Conservation (phyloP, 2,113 vertebrate species). For the Parus major region DNA sequence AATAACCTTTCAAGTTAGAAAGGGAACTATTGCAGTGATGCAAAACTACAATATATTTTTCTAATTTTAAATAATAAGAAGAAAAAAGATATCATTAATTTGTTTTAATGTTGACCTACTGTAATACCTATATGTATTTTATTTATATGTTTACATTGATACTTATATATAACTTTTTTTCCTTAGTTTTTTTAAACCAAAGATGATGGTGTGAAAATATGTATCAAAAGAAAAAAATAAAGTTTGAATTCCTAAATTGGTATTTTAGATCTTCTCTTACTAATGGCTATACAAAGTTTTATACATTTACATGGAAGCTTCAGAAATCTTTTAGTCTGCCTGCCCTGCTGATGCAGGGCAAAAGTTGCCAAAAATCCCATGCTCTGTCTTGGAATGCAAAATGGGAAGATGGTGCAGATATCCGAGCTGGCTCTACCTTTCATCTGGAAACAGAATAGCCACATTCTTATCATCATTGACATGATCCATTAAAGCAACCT, state of each 20-base stretch:
- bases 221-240: neutral
- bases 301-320: neutral
- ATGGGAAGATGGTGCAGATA: neutral
- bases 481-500: neutral
- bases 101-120: neutral
- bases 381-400: neutral
- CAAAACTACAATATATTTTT: neutral
- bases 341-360: neutral
- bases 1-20: neutral
- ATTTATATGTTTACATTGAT: neutral
- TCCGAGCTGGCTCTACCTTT: neutral
- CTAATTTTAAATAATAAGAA: neutral
- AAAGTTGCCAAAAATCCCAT: neutral
- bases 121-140: neutral
- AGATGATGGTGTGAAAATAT: neutral
- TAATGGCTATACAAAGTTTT: neutral
- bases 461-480: neutral
- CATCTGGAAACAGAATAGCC: neutral
- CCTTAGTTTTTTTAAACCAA: neutral
- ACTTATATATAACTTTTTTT: neutral
- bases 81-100: neutral
- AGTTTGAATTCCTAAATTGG: neutral
- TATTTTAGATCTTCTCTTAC: neutral
- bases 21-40: neutral
- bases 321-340: neutral